These are phyloP conservation scores for Phylloscopus trochilus DNA, from an alignment of 2,113 vertebrate species.

Conservation along the genomic window DNA sequence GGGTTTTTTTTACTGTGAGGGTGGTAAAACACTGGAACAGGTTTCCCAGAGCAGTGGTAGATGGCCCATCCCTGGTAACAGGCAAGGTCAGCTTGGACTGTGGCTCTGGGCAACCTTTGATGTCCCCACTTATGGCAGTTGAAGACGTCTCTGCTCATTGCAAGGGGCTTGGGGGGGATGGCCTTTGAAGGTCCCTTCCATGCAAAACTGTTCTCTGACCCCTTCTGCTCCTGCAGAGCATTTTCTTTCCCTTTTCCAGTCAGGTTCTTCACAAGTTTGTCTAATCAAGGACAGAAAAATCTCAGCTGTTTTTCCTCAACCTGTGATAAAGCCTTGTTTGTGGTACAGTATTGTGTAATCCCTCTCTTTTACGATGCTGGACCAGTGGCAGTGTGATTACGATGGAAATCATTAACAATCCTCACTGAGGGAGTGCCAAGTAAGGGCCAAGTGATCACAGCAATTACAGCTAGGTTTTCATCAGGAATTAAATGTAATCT, in stretches of 20 bases:
- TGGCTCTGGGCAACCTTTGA: background rate
- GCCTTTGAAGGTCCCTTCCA: background rate
- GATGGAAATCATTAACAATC: background rate
- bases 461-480: background rate
- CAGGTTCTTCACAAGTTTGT: background rate
- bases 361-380: background rate
- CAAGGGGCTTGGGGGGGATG: background rate
- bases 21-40: background rate
- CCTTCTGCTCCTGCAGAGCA: background rate
- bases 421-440: background rate
- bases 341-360: background rate
- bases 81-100: background rate
- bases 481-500: background rate
- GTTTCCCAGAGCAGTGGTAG: background rate
- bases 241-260: background rate
- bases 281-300: background rate
- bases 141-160: background rate
- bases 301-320: background rate
- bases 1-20: background rate
- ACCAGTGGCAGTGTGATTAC: background rate
- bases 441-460: background rate
- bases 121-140: background rate
- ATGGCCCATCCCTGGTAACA: background rate
- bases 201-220: background rate
- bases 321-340: background rate